Percentiles rank a stretch among this genome's conserved stretches.
Evolutionary conservation across 37 sponge, comb jelly and placozoan genomes (phyloP).

Genomic region (Agelas oroides): DNA sequence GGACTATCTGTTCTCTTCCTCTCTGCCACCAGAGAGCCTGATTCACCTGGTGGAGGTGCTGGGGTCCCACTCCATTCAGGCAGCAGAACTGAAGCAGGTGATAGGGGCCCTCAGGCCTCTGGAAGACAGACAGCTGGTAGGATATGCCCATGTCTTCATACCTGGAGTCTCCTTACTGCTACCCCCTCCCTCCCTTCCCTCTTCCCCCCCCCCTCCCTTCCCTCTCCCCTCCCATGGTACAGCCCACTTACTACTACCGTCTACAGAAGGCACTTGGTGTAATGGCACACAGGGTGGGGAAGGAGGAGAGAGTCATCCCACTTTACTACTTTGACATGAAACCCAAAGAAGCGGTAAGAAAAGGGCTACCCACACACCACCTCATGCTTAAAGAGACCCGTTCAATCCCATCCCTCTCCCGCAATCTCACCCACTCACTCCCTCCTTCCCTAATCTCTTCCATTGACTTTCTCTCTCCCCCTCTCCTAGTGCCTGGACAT

Average conservation of each 20-base stretch:
- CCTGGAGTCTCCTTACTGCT: no score
- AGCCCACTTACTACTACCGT: conserved; percentile 73
- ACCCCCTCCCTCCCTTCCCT: neutral
- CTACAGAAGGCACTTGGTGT: conserved; percentile 51
- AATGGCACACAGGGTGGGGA: conserved; percentile 42
- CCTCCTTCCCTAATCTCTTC: no score
- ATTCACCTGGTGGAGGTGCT: conserved; percentile 65
- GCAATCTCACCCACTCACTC: no score
- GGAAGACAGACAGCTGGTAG: conserved; percentile 45
- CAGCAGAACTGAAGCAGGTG: conserved; percentile 77
- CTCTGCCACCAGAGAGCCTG: conserved; percentile 50
- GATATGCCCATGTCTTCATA: neutral
- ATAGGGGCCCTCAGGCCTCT: conserved; percentile 65
- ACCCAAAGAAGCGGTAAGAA: conserved; percentile 45
- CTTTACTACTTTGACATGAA: conserved; percentile 75
- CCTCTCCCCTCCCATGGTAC: neutral
- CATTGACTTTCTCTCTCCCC: neutral
- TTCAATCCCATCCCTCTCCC: neutral
- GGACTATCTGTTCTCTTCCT: no score
- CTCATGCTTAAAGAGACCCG: neutral
- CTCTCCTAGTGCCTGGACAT: no score
- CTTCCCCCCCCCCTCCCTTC: neutral
- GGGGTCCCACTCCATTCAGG: conserved; percentile 75
- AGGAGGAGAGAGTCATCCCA: conserved; percentile 28
- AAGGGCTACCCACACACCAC: no score